Conservation (phyloP, 2,888 invertebrate species). For the Morpho achilles region DNA sequence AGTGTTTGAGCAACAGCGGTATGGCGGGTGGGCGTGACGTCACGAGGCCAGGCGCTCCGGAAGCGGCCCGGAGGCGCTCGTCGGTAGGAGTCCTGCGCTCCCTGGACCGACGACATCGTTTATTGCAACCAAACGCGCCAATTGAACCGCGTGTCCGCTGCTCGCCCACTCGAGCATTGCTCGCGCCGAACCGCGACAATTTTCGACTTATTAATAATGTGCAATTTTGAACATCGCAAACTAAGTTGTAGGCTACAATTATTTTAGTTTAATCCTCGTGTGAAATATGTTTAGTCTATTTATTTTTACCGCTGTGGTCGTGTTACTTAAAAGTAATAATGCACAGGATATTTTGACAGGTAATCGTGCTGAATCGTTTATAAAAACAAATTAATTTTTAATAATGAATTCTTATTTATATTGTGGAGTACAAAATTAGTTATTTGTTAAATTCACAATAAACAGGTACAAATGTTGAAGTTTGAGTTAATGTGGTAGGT, state of each 20-base stretch:
- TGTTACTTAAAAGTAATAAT: constrained; percentile 38
- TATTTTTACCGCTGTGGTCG: constrained; percentile 37
- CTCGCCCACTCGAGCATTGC: constrained; percentile 54
- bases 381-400: not conserved
- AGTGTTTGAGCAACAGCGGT: constrained; percentile 29
- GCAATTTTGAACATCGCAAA: constrained; percentile 16
- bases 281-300: constrained; percentile 44
- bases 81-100: constrained; percentile 56
- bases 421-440: no score
- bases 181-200: constrained; percentile 46
- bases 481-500: no score
- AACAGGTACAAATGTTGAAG: no score
- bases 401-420: no score
- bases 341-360: constrained; percentile 55
- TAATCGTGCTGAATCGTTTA: constrained; percentile 32
- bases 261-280: constrained; percentile 16
- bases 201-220: constrained; percentile 40
- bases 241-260: constrained; percentile 12
- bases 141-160: constrained; percentile 74
- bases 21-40: constrained; percentile 45
- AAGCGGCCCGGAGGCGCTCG: constrained; percentile 54
- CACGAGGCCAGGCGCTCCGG: constrained; percentile 55
- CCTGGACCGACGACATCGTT: constrained; percentile 56
- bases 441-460: no score
- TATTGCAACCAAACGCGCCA: constrained; percentile 67